Evolutionary conservation across 2,113 vertebrate genomes (phyloP), one percentile per base, ranked within the genome.

Genomic region (Scolopax mira): DNA sequence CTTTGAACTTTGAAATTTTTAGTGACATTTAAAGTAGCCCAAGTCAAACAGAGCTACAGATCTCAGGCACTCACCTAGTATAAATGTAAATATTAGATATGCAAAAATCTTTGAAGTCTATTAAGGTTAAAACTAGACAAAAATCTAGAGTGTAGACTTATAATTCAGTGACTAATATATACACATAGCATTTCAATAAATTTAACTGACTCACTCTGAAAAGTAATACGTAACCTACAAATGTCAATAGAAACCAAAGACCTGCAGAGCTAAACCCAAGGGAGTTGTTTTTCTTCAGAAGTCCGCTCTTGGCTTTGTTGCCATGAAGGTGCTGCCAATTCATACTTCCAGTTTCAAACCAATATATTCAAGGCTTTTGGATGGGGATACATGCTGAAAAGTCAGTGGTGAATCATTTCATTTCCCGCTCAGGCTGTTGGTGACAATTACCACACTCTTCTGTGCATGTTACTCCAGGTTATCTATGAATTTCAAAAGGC

Each of bases 21-120:
- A 55, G 51, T 81, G 61, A 49, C 61, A 57, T 89, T 90, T 89
- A 74, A 88, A 72, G 92, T 60, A 90, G 67, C 19, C 35, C 52
- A 92, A 94, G 64, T 60, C 82, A 95, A 96, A 93, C 46, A 93
- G 39, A 86, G 37, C 69, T 79, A 37, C 64, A 73, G 60, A 94
- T 83, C 72, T 90, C 78, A 90, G 48, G 64, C n/a, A 49, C 48
- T 93, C 67, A n/a, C 51, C 49, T 92, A 58, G 54, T 46, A 23
- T 65, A 94, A 93, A 89, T 85, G 44, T 86, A 90, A 93, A 90
- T 79, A 92, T 48, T 73, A 86, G 86, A 62, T 30, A 52, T 1
- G 11, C 31, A 79, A 61, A 88, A 49, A 35, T 51, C 58, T 81
- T 87, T 75, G 66, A 85, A 65, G 73, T 89, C 60, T 75, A 27